Evolutionary conservation across 1,140 invertebrate genomes (phyloP).

Genomic region (Macrotrachela quadricornifera): DNA sequence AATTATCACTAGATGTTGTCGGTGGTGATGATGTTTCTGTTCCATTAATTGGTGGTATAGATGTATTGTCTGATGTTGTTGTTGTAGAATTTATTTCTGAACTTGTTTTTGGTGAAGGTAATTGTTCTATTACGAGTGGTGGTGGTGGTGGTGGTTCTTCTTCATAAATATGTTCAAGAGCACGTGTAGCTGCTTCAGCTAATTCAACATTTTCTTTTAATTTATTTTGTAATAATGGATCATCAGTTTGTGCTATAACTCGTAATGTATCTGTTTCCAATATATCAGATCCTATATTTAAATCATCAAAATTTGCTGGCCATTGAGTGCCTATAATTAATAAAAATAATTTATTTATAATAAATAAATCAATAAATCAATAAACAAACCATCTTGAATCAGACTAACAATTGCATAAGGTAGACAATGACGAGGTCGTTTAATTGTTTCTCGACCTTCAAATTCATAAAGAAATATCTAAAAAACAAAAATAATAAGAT

Average conservation of each 20-base stretch:
- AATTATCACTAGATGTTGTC: background rate
- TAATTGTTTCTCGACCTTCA: background rate
- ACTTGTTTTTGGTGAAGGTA: too few relatives aligned
- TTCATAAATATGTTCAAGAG: too few relatives aligned
- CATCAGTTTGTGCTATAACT: background rate
- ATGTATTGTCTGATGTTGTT: background rate
- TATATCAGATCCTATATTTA: background rate
- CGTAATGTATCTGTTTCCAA: too few relatives aligned
- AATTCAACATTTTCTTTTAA: background rate
- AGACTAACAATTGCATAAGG: slow-evolving; percentile 1
- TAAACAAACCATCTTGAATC: background rate
- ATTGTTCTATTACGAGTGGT: too few relatives aligned
- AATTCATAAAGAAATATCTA: slow-evolving; percentile 3
- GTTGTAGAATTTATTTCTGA: too few relatives aligned
- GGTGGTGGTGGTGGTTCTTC: too few relatives aligned
- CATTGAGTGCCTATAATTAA: background rate
- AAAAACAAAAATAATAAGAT: background rate
- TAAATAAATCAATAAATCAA: too few relatives aligned
- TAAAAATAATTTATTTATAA: too few relatives aligned
- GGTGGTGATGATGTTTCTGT: background rate
- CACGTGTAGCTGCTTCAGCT: background rate
- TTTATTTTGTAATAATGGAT: background rate
- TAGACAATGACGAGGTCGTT: background rate
- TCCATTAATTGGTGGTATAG: background rate
- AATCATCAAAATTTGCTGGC: slow-evolving; percentile 1